phyloP scores from a whole-genome alignment of 2,888 invertebrate genomes.

The Apodemia mormo region DNA sequence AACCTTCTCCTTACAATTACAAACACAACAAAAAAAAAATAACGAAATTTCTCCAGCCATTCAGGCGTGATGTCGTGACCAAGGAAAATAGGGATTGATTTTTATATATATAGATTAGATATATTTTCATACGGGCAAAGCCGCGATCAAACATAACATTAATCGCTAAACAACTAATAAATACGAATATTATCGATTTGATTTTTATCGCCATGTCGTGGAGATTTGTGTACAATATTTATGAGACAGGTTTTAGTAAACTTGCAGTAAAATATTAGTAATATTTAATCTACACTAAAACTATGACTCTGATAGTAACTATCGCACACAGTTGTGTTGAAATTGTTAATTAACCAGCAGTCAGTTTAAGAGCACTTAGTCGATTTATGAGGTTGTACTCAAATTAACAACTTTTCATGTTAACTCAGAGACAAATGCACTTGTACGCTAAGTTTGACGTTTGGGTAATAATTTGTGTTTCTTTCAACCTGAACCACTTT shows the following conservation, averaged over 20 bases:
- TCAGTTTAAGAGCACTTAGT: constrained; percentile 43
- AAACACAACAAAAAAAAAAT: no score
- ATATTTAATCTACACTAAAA: neutral
- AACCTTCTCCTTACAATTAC: no score
- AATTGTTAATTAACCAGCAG: constrained; percentile 51
- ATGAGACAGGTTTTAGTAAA: neutral
- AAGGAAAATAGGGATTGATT: no score
- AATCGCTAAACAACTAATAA: neutral
- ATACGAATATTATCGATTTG: neutral
- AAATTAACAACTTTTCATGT: constrained; percentile 38
- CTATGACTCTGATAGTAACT: neutral
- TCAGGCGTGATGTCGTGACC: no score
- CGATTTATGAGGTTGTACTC: constrained; percentile 42
- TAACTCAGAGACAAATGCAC: constrained; percentile 2
- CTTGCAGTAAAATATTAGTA: neutral
- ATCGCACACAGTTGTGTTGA: constrained; percentile 41
- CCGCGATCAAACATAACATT: neutral
- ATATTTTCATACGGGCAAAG: no score
- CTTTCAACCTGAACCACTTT: neutral
- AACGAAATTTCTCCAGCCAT: no score
- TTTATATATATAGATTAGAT: no score
- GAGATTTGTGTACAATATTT: constrained; percentile 16
- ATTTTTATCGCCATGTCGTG: neutral
- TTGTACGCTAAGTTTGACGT: neutral
- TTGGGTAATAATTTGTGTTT: neutral